Evolutionary conservation across 2,797 vertebrate genomes (phyloP).

Genomic region (Sparus aurata): DNA sequence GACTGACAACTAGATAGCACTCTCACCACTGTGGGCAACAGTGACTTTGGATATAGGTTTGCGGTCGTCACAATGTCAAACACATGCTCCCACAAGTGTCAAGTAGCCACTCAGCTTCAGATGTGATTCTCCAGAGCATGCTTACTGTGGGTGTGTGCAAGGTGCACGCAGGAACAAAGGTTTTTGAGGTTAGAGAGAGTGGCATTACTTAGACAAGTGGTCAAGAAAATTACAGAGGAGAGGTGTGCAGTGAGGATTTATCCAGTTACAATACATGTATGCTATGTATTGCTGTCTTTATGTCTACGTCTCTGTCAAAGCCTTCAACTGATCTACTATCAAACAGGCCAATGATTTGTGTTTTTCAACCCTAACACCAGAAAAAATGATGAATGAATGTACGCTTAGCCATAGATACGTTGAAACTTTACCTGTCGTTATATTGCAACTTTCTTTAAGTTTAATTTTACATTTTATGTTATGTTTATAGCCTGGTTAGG

Average conservation of each 20-base stretch:
- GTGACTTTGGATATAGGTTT: slow-evolving; percentile 73
- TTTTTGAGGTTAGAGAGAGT: slow-evolving; percentile 28
- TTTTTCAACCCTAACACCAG: too few relatives aligned
- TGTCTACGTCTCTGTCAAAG: neutral
- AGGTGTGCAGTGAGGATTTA: neutral
- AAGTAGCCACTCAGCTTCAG: slow-evolving; percentile 56
- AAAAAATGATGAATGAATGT: too few relatives aligned
- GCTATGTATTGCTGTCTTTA: neutral
- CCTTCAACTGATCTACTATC: neutral
- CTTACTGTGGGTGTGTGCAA: slow-evolving; percentile 40
- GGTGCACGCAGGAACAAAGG: neutral
- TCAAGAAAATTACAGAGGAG: neutral
- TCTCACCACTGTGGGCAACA: slow-evolving; percentile 59
- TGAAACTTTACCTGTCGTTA: too few relatives aligned
- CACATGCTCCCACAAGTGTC: slow-evolving; percentile 71
- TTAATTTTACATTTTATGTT: too few relatives aligned
- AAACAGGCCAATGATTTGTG: neutral
- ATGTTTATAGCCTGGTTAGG: too few relatives aligned
- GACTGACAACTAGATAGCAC: slow-evolving; percentile 78
- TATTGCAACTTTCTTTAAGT: too few relatives aligned
- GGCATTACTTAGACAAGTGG: slow-evolving; percentile 7
- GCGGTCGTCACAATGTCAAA: slow-evolving; percentile 70
- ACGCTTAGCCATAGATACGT: too few relatives aligned
- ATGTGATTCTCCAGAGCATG: slow-evolving; percentile 45
- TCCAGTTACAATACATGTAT: neutral